phyloP scores from a whole-genome alignment of 1,140 invertebrate species.

The Ctenoplectra terminalis region DNA sequence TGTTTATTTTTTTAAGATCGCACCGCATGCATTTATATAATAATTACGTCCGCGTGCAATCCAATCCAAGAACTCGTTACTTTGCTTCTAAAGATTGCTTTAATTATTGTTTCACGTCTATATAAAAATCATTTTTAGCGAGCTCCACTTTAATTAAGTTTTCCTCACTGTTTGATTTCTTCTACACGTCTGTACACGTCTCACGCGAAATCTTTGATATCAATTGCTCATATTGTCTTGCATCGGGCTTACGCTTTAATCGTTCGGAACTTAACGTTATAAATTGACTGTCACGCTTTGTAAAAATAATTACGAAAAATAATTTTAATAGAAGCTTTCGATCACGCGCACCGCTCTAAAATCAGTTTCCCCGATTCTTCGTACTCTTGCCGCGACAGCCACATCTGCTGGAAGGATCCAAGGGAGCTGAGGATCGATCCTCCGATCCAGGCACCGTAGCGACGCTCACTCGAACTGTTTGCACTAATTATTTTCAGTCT shows the following conservation, averaged over 20 bases:
- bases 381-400: conserved; percentile 98
- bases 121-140: background rate
- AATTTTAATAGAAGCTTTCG: conserved; percentile 33
- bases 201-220: conserved; percentile 33
- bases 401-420: conserved; percentile 98
- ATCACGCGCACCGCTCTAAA: conserved; percentile 88
- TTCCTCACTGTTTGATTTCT: background rate
- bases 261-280: background rate
- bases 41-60: background rate
- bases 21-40: background rate
- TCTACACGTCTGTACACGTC: background rate
- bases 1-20: conserved; percentile 30
- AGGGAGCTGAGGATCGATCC: conserved; percentile 97
- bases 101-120: background rate
- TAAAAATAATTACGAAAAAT: conserved; percentile 16
- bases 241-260: background rate
- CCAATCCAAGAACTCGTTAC: background rate
- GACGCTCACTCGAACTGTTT: conserved; percentile 91
- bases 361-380: conserved; percentile 96
- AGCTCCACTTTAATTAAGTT: background rate
- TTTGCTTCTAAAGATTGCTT: background rate
- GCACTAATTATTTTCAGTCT: conserved; percentile 93
- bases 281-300: background rate
- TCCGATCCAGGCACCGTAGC: conserved; percentile 98
- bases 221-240: conserved; percentile 37